A percentile compares a stretch with the other conserved stretches of the same genome.
These are phyloP conservation scores for Amphiura filiformis DNA, from an alignment of 35 echinoderm and acorn worm species.

Conservation along the genomic window DNA sequence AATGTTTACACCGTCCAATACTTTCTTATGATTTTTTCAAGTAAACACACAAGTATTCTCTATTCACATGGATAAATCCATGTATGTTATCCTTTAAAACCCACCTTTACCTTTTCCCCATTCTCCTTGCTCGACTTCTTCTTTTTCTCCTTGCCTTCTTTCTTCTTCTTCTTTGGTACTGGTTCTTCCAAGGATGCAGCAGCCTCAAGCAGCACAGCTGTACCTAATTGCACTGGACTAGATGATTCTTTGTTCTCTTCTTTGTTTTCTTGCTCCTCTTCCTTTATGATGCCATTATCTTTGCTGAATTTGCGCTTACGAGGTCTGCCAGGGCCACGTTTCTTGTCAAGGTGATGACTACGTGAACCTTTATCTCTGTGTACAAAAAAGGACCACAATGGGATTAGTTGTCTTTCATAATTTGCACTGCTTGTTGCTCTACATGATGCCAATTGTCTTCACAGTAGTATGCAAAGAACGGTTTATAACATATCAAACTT, in stretches of 20 bases:
- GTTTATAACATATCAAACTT: no score
- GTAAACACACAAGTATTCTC: no score
- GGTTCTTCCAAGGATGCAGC: constrained; percentile 78
- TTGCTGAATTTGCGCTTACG: constrained; percentile 79
- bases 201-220: constrained; percentile 76
- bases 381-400: neutral
- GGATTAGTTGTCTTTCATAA: neutral
- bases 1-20: no score
- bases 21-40: no score
- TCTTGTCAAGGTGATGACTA: constrained; percentile 50
- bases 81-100: no score
- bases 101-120: constrained; percentile 16
- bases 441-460: neutral
- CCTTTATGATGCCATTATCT: neutral
- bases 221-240: neutral
- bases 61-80: no score
- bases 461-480: neutral
- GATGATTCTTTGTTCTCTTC: neutral
- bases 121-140: constrained; percentile 47
- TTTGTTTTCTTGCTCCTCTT: neutral
- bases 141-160: constrained; percentile 56
- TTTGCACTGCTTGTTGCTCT: no score
- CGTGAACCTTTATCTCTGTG: constrained; percentile 28
- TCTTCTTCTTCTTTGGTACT: constrained; percentile 82
- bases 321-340: constrained; percentile 71